Conservation (phyloP, 2,888 invertebrate genomes). For the Drosophila leonis region DNA sequence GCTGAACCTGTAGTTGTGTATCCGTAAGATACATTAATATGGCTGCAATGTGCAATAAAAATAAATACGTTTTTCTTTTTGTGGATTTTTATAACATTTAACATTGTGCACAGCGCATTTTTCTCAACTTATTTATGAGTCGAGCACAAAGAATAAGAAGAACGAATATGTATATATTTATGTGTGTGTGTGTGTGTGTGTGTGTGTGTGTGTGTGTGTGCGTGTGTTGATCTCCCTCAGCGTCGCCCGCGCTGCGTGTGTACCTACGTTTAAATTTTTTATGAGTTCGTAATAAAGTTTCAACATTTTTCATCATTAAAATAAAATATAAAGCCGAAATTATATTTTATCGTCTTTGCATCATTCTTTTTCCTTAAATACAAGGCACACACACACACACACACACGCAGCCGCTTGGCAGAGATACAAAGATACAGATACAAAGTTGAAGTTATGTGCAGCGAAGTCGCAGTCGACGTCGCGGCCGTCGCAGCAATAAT, state of each 20-base stretch:
- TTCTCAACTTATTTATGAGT: slow-evolving; percentile 72
- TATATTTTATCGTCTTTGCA: slow-evolving; percentile 84
- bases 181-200: slow-evolving; percentile 7
- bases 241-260: slow-evolving; percentile 37
- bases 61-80: slow-evolving; percentile 66
- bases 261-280: slow-evolving; percentile 80
- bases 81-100: slow-evolving; percentile 74
- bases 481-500: slow-evolving; percentile 71
- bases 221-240: slow-evolving; percentile 47
- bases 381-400: slow-evolving; percentile 59
- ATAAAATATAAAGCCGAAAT: slow-evolving; percentile 84
- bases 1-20: slow-evolving; percentile 33
- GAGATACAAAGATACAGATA: slow-evolving; percentile 75
- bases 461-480: slow-evolving; percentile 43
- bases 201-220: slow-evolving; percentile 28
- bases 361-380: slow-evolving; percentile 81
- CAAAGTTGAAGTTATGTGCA: slow-evolving; percentile 80
- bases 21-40: slow-evolving; percentile 60
- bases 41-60: slow-evolving; percentile 75
- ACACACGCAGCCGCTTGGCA: slow-evolving; percentile 31
- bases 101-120: slow-evolving; percentile 67
- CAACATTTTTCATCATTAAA: slow-evolving; percentile 85
- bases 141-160: slow-evolving; percentile 45
- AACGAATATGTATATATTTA: slow-evolving; percentile 14
- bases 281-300: slow-evolving; percentile 83